Conservation (phyloP, 2,888 invertebrate genomes). For the Sphinx pinastri region DNA sequence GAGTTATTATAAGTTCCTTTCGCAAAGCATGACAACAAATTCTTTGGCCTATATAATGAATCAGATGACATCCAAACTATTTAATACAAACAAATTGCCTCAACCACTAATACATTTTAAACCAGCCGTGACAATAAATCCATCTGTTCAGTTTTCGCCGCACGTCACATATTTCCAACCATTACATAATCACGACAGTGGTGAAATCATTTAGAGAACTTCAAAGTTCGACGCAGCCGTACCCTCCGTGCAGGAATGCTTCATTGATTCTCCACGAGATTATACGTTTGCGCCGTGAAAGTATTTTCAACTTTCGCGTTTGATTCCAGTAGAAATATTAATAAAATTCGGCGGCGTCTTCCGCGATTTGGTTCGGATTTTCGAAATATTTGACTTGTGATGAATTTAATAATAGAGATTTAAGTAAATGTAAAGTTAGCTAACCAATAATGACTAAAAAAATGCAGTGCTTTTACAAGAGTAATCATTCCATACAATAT, state of each 20-base stretch:
- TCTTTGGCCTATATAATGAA: too few relatives aligned
- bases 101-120: not conserved
- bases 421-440: too few relatives aligned
- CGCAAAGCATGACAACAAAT: too few relatives aligned
- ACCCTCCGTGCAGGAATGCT: conserved; percentile 68
- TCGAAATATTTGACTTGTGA: conserved; percentile 2
- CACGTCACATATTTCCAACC: conserved; percentile 1
- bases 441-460: too few relatives aligned
- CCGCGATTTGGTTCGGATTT: not conserved
- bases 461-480: not conserved
- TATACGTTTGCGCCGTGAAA: conserved; percentile 68
- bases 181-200: conserved; percentile 27
- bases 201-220: conserved; percentile 60
- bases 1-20: too few relatives aligned
- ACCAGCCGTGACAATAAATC: not conserved
- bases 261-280: conserved; percentile 68
- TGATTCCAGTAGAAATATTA: conserved; percentile 67
- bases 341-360: conserved; percentile 58
- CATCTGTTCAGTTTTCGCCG: not conserved
- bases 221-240: conserved; percentile 58
- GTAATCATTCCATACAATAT: not conserved
- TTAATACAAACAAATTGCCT: not conserved
- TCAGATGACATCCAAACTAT: too few relatives aligned
- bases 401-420: too few relatives aligned
- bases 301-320: conserved; percentile 69